phyloP scores from a whole-genome alignment of 2,797 vertebrate genomes.

The Tokudaia muenninki region DNA sequence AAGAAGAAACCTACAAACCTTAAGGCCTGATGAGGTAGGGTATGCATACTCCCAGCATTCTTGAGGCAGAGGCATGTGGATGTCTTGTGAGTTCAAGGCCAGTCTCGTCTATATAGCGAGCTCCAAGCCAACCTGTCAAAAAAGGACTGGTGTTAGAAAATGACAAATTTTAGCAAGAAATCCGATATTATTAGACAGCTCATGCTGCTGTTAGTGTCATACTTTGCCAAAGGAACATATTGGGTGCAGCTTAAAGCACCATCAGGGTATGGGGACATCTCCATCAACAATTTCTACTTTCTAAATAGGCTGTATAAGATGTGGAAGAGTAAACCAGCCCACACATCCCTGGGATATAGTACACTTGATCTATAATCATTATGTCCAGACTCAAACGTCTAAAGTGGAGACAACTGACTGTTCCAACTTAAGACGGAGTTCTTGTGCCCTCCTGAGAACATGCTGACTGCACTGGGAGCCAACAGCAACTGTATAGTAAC shows the following conservation, averaged over 20 bases:
- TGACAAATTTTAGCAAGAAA: not conserved
- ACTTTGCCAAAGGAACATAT: not conserved
- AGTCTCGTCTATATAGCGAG: not conserved
- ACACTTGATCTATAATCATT: constrained; percentile 23
- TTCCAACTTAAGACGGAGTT: constrained; percentile 1
- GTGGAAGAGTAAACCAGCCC: not conserved
- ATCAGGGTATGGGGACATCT: not conserved
- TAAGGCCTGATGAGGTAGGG: not conserved
- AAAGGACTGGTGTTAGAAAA: not conserved
- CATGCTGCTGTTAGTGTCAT: not conserved
- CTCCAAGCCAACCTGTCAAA: not conserved
- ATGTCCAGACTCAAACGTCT: not conserved
- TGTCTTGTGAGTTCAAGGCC: not conserved
- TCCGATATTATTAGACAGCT: not conserved
- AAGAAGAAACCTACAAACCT: not conserved
- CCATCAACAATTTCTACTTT: not conserved
- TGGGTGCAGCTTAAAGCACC: not conserved
- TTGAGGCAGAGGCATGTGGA: not conserved
- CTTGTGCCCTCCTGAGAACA: not conserved
- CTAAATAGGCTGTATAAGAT: not conserved
- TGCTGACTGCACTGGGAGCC: not conserved
- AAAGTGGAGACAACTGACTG: not conserved
- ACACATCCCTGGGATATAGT: not conserved
- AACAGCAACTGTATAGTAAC: not conserved
- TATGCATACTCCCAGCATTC: not conserved